phyloP scores from a whole-genome alignment of 2,113 vertebrate genomes.

The Chionodraco myersi region DNA sequence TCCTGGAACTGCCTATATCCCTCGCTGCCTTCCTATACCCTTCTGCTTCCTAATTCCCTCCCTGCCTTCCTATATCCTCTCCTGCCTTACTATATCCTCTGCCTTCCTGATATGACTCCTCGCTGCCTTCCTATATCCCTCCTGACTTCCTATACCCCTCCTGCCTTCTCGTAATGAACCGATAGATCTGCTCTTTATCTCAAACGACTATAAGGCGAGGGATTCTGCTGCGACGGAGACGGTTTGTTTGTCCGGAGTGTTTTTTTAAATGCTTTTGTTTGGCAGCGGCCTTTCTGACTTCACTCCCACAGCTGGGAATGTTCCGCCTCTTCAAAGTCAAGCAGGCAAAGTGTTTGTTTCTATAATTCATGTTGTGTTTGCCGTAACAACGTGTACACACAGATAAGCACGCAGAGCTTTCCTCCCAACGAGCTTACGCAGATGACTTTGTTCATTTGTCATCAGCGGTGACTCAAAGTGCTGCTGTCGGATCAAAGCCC shows the following conservation, averaged over 20 bases:
- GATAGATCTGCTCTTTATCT: slow-evolving; percentile 59
- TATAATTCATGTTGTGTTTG: slow-evolving; percentile 68
- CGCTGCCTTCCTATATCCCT: no score
- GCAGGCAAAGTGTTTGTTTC: slow-evolving; percentile 57
- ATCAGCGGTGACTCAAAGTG: slow-evolving; percentile 30
- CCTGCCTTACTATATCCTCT: no score
- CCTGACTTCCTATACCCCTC: no score
- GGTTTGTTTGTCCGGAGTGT: slow-evolving; percentile 39
- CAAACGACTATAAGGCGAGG: slow-evolving; percentile 51
- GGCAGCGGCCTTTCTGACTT: slow-evolving; percentile 47
- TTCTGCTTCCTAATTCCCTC: no score
- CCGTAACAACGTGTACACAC: slow-evolving; percentile 32
- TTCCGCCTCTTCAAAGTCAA: slow-evolving; percentile 44
- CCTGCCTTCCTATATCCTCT: no score
- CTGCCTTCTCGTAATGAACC: slow-evolving; percentile 45
- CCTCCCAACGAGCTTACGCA: slow-evolving; percentile 26
- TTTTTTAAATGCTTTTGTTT: slow-evolving; percentile 43
- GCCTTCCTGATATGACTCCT: no score
- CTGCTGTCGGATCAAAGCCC: slow-evolving; percentile 28
- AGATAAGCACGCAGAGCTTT: slow-evolving; percentile 49
- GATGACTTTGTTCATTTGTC: slow-evolving; percentile 42
- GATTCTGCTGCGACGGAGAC: slow-evolving; percentile 25
- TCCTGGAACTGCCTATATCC: no score
- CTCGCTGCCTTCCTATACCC: no score
- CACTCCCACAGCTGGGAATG: slow-evolving; percentile 60